phyloP scores from a whole-genome alignment of 2,797 vertebrate species.

The Anguilla obscura region DNA sequence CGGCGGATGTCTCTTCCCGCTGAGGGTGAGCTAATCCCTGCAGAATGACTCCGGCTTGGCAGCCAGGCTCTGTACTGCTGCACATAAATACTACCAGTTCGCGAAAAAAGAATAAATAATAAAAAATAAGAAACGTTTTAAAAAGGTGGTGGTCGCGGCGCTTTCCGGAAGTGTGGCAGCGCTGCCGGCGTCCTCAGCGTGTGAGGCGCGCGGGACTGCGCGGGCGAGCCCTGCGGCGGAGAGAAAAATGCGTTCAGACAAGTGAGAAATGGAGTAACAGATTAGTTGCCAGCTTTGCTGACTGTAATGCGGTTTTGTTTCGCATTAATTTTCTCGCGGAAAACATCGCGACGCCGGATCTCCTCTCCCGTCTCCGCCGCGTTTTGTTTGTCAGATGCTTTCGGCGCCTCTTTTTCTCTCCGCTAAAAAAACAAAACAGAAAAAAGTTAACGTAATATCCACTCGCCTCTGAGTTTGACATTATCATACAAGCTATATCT shows the following conservation, averaged over 20 bases:
- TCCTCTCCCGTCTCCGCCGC: neutral
- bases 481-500: conserved; percentile 11
- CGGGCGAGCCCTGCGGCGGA: conserved; percentile 62
- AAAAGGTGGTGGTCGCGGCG: conserved; percentile 56
- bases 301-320: conserved; percentile 28
- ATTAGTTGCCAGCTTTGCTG: conserved; percentile 61
- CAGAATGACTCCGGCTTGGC: conserved; percentile 64
- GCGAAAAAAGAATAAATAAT: conserved; percentile 18
- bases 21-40: conserved; percentile 68
- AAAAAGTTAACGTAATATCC: conserved; percentile 20
- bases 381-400: neutral
- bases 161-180: conserved; percentile 57
- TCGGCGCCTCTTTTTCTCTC: neutral
- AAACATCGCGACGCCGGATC: neutral
- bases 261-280: conserved; percentile 64
- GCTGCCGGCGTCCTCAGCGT: conserved; percentile 56
- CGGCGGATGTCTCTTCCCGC: conserved; percentile 59
- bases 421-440: neutral
- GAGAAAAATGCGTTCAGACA: conserved; percentile 65
- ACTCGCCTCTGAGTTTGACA: neutral
- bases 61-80: conserved; percentile 54
- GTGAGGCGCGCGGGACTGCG: conserved; percentile 66
- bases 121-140: too few relatives aligned
- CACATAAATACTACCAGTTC: conserved; percentile 71
- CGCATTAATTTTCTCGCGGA: conserved; percentile 1